Conservation (phyloP, 2,797 vertebrate genomes). For the Sibirionetta formosa region DNA sequence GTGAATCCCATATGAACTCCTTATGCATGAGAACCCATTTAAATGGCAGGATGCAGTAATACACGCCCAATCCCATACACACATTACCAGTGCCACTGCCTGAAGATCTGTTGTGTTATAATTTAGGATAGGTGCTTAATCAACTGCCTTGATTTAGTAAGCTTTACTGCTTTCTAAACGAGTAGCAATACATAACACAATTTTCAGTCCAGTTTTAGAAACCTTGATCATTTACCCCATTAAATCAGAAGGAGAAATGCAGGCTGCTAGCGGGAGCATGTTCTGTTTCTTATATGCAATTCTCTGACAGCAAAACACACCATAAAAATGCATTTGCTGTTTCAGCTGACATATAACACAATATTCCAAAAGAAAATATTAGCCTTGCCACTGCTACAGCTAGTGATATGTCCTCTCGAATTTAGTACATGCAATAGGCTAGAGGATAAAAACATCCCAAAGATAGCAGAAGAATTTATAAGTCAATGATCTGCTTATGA, state of each 20-base stretch:
- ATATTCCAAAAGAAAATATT: slow-evolving; percentile 34
- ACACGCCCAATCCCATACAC: not conserved
- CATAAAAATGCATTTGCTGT: slow-evolving; percentile 49
- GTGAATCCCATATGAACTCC: fast-evolving
- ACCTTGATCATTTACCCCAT: slow-evolving; percentile 36
- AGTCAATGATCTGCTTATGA: slow-evolving; percentile 54
- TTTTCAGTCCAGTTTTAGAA: slow-evolving; percentile 27
- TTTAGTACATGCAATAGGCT: slow-evolving; percentile 32
- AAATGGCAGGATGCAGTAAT: not conserved
- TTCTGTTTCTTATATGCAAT: slow-evolving; percentile 24
- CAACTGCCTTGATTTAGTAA: slow-evolving; percentile 36
- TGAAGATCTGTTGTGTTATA: not conserved
- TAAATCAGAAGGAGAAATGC: slow-evolving; percentile 38
- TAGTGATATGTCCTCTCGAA: slow-evolving; percentile 32
- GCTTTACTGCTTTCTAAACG: slow-evolving; percentile 30
- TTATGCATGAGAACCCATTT: fast-evolving
- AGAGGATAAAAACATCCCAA: slow-evolving; percentile 21
- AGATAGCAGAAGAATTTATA: slow-evolving; percentile 51
- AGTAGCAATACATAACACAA: not conserved
- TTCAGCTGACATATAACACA: slow-evolving; percentile 48
- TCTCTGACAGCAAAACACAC: slow-evolving; percentile 53
- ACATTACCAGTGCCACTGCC: not conserved
- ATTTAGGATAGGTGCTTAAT: slow-evolving; percentile 46
- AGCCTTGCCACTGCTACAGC: slow-evolving; percentile 46
- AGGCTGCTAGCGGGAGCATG: not conserved